Conservation (phyloP, 2,797 vertebrate species). For the Alectoris magna region DNA sequence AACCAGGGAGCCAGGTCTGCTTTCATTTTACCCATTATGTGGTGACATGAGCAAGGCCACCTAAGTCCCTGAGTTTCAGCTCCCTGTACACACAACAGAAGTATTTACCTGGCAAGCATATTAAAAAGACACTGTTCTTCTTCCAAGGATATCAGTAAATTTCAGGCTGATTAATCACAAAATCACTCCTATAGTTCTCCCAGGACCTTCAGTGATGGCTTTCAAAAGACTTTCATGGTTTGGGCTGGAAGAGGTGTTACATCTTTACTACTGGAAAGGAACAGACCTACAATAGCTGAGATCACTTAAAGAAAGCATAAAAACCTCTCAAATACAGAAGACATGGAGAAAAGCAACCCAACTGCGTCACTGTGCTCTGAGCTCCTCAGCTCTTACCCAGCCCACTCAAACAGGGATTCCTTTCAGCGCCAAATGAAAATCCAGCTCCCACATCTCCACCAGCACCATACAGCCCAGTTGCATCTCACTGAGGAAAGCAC, state of each 20-base stretch:
- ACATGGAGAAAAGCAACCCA: background rate
- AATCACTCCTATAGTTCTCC: accelerated
- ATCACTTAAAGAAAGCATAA: background rate
- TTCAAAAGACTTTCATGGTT: background rate
- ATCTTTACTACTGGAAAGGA: background rate
- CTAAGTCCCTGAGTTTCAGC: background rate
- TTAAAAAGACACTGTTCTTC: too few relatives aligned
- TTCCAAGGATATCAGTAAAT: background rate
- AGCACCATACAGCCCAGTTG: background rate
- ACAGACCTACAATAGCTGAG: background rate
- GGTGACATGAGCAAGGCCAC: background rate
- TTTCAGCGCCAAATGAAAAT: background rate
- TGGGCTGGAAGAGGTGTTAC: background rate
- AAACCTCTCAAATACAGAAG: background rate
- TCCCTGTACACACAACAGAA: too few relatives aligned
- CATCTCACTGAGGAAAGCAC: background rate
- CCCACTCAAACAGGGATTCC: background rate
- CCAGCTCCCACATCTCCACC: background rate
- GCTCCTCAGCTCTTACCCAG: background rate
- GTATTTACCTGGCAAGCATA: too few relatives aligned
- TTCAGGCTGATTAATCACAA: background rate
- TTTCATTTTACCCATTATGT: background rate
- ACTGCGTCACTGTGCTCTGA: background rate
- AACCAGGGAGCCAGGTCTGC: background rate
- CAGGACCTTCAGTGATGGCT: background rate